Evolutionary conservation across 2,888 invertebrate genomes (phyloP).

Genomic region (Eupeodes luniger): DNA sequence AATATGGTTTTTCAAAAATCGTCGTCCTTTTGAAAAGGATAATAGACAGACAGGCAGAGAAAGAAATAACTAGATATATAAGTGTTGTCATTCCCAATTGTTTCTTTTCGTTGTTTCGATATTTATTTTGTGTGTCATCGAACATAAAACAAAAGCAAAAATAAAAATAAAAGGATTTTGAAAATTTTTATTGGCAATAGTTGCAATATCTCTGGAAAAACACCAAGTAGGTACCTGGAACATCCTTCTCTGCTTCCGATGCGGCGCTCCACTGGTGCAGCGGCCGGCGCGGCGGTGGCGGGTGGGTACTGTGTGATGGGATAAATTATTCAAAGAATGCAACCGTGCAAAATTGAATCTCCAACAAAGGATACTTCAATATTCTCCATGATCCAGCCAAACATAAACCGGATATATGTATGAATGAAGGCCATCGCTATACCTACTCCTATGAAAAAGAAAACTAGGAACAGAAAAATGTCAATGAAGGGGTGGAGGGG

Average conservation of each 20-base stretch:
- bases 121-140: neutral
- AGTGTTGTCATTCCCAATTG: conserved; percentile 28
- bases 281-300: no score
- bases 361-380: conserved; percentile 13
- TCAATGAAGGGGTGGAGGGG: no score
- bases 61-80: neutral
- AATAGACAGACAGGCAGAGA: neutral
- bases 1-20: neutral
- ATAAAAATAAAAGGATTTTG: neutral
- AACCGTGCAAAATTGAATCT: conserved; percentile 40
- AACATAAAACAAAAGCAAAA: conserved; percentile 10
- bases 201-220: neutral
- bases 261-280: no score
- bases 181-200: conserved; percentile 35
- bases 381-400: neutral
- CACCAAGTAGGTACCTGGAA: neutral
- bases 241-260: neutral
- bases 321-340: conserved; percentile 34
- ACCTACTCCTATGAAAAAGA: neutral
- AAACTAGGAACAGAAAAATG: neutral
- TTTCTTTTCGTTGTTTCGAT: neutral
- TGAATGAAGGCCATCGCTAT: neutral
- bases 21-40: neutral
- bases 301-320: no score
- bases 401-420: conserved; percentile 18